phyloP scores from a whole-genome alignment of 2,113 vertebrate species.

The Oryzias javanicus region DNA sequence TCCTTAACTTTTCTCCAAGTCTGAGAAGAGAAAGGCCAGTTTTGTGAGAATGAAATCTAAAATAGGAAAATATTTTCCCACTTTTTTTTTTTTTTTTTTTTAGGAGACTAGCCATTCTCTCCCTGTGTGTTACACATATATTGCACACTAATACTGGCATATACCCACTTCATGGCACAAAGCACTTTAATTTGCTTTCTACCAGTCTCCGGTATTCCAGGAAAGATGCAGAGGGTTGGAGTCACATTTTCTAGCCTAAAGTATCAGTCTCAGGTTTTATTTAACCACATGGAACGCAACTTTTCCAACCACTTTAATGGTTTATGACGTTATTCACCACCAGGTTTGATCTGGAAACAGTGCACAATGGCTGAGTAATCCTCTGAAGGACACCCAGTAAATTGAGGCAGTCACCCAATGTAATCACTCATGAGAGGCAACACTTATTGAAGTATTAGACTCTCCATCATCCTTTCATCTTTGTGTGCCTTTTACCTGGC shows the following conservation, averaged over 20 bases:
- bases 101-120: background rate
- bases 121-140: conserved; percentile 6
- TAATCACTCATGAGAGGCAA: background rate
- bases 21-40: conserved; percentile 42
- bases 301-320: background rate
- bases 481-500: background rate
- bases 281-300: conserved; percentile 17
- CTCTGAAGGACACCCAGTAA: conserved; percentile 11
- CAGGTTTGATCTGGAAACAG: background rate
- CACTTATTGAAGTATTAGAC: conserved; percentile 8
- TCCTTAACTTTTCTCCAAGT: conserved; percentile 31
- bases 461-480: background rate
- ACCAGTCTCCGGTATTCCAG: conserved; percentile 58
- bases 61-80: conserved; percentile 10
- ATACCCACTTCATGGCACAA: conserved; percentile 1
- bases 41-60: conserved; percentile 73
- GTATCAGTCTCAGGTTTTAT: conserved; percentile 18
- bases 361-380: conserved; percentile 10
- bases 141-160: conserved; percentile 18
- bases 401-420: conserved; percentile 10
- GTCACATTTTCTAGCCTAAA: conserved; percentile 36
- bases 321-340: background rate
- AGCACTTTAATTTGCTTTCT: conserved; percentile 58
- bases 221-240: conserved; percentile 51
- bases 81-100: conserved; percentile 24